These are phyloP conservation scores for Ceyx melanurus DNA, from an alignment of 2,113 vertebrate species.

Conservation along the genomic window DNA sequence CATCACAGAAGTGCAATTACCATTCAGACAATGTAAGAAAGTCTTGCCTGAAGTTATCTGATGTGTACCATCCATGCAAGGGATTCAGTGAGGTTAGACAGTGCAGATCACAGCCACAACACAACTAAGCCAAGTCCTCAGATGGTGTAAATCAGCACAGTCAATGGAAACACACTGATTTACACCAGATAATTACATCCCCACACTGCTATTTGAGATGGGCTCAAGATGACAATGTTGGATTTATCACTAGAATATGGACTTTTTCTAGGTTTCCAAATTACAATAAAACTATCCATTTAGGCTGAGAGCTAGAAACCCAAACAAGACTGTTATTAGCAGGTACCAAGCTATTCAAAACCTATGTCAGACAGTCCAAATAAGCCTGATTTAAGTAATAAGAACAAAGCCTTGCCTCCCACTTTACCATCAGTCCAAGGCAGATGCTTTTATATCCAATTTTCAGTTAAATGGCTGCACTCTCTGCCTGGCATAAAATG, in stretches of 20 bases:
- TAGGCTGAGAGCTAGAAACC: not conserved
- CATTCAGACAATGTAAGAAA: constrained; percentile 42
- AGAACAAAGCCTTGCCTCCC: not conserved
- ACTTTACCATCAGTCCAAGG: not conserved
- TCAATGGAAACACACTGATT: not conserved
- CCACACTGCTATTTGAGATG: not conserved
- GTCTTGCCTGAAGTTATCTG: constrained; percentile 50
- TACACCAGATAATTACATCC: not conserved
- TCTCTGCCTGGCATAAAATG: not conserved
- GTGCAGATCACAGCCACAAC: not conserved
- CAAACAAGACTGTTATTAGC: not conserved
- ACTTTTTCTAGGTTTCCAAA: not conserved
- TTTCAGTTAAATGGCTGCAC: not conserved
- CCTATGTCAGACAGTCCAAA: not conserved
- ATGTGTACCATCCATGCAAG: constrained; percentile 21
- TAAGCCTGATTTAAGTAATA: not conserved
- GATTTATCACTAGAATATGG: not conserved
- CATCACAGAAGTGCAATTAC: constrained; percentile 34
- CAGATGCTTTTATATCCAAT: not conserved
- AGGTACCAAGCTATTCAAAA: not conserved
- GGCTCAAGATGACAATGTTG: not conserved
- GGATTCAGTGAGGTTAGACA: constrained; percentile 11
- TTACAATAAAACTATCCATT: not conserved
- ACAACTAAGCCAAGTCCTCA: constrained; percentile 7
- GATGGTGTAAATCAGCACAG: not conserved